phyloP scores from a whole-genome alignment of 2,888 invertebrate species.

The Drosophila emarginata region DNA sequence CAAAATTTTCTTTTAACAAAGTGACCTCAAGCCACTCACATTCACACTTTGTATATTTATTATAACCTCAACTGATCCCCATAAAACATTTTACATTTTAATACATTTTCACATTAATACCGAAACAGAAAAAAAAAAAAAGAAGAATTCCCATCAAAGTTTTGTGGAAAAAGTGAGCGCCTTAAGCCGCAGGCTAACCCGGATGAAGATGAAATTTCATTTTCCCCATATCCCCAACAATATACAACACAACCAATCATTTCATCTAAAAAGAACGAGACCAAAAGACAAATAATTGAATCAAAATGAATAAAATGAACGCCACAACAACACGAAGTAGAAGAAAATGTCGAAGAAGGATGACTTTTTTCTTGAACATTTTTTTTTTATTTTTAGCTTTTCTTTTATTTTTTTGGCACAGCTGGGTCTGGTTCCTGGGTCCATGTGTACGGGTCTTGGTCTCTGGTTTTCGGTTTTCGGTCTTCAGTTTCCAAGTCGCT shows the following conservation, averaged over 20 bases:
- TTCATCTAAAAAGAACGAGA: slow-evolving; percentile 46
- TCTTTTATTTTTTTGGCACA: slow-evolving; percentile 58
- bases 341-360: slow-evolving; percentile 58
- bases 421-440: slow-evolving; percentile 39
- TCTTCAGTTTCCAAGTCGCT: slow-evolving; percentile 10
- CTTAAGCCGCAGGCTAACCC: slow-evolving; percentile 40
- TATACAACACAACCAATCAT: slow-evolving; percentile 47
- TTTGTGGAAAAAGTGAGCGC: slow-evolving; percentile 6
- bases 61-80: not conserved
- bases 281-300: slow-evolving; percentile 45
- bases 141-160: slow-evolving; percentile 61
- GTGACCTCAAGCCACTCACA: not conserved
- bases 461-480: not conserved
- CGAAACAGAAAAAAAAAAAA: slow-evolving; percentile 16
- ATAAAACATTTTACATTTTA: slow-evolving; percentile 2
- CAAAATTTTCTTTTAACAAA: not conserved
- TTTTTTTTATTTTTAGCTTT: slow-evolving; percentile 40
- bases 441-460: slow-evolving; percentile 5
- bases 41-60: not conserved
- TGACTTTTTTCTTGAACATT: slow-evolving; percentile 53
- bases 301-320: slow-evolving; percentile 15
- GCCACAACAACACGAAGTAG: slow-evolving; percentile 30
- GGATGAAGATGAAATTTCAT: slow-evolving; percentile 33
- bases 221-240: slow-evolving; percentile 24
- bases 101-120: not conserved